Evolutionary conservation across 2,113 vertebrate genomes (phyloP), one percentile per base, ranked within the genome.

Genomic region (Mesitornis unicolor): DNA sequence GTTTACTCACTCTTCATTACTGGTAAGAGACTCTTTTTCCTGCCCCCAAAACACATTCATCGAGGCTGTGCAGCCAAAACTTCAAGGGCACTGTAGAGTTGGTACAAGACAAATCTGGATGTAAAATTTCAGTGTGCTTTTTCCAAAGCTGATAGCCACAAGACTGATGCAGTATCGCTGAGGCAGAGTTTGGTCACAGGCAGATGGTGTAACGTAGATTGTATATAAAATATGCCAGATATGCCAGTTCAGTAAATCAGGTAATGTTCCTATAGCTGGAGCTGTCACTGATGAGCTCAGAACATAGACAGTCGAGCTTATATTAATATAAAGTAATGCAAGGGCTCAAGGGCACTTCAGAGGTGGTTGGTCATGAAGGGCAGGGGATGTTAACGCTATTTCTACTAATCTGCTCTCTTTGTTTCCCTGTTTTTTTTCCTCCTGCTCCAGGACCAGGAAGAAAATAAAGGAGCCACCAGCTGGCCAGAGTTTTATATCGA

Each of bases 401-500:
- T 90, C 11, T 95, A 38, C 50, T 97, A 18, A 96, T 36, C 35
- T n/a, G 18, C 28, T 96, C 51, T 35, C 50, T 94, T 63, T 79
- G 48, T 82, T 91, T 84, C 20, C 15, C 45, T n/a, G n/a, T n/a
- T n/a, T 71, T 71, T 77, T 48, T 70, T 83, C 15, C 19, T 14
- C 17, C 21, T 18, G 16, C 78, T 92, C 67, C 97, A 99, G 99
- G 99, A 99, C 96, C 99, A 99, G 97, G 99, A 99, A 98, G 99
- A 99, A 98, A 99, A 99, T 87, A 99, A 99, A 98, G 98, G 99
- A 97, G 99, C 99, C 51, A 99, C 99, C 77, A 99, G 99, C 95
- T 99, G 99, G 99, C 99, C 99, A 0, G 99, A 99, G 93, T 99
- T 98, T 98, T 99, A 99, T 97, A 99, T 99, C 1, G 99, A 99